Evolutionary conservation across 2,113 vertebrate genomes (phyloP).

Genomic region (Holacanthus passer): DNA sequence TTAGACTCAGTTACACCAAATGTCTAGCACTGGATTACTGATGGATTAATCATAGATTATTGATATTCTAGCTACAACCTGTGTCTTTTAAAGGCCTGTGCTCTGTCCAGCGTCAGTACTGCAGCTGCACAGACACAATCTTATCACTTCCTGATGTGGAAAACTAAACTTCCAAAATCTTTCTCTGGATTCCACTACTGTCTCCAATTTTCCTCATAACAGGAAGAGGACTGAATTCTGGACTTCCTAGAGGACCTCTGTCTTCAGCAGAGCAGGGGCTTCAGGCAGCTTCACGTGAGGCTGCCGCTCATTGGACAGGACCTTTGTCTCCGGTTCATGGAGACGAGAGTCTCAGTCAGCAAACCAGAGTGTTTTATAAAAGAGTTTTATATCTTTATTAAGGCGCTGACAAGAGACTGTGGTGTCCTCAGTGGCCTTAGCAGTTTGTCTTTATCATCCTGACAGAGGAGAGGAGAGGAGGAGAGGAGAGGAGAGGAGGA

Average conservation of each 20-base stretch:
- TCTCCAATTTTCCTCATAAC: background rate
- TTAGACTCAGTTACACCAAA: too few species aligned
- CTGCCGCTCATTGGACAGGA: slow-evolving; percentile 3
- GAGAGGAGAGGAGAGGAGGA: background rate
- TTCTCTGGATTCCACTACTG: background rate
- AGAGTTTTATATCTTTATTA: slow-evolving; percentile 31
- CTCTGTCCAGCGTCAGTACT: background rate
- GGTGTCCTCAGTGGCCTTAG: slow-evolving; percentile 5
- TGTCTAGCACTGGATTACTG: background rate
- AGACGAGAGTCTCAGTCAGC: slow-evolving; percentile 22
- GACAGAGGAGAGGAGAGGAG: background rate
- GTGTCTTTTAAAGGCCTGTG: background rate
- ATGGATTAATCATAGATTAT: background rate
- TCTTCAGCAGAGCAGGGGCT: background rate
- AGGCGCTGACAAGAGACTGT: background rate
- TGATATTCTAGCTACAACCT: too few species aligned
- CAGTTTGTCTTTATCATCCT: background rate
- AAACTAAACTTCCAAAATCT: background rate
- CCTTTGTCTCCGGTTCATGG: slow-evolving; percentile 4
- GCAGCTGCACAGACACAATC: background rate
- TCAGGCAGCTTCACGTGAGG: background rate
- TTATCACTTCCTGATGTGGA: background rate
- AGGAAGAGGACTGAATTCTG: background rate
- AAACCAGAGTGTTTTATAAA: background rate
- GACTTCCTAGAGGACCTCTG: background rate